Base-by-base conservation (phyloP, 2,113 vertebrate genomes). In the Psilopogon haemacephalus region DNA sequence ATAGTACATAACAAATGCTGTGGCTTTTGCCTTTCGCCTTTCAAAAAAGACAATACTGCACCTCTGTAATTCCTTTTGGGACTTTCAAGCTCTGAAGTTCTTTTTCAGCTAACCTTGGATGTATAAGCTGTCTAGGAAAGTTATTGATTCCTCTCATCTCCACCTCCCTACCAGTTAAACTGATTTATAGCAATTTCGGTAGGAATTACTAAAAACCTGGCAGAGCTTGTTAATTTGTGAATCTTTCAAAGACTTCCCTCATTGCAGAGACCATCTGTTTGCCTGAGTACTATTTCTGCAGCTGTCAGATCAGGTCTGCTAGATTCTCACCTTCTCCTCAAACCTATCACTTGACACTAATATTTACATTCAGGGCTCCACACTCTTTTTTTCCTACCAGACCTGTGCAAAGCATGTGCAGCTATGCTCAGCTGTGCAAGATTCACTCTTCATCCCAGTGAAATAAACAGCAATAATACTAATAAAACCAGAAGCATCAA, bases 111-210 rank as follows among this genome's bases (percentile, higher is more conserved):
- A 82, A 95, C 90, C 84, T 92, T 94, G 86, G 74, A 28, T 62
- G 55, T 26, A 82, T 42, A 60, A 79, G 30, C 65, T 86, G 62
- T 42, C 88, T 33, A 10, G 77, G 32, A 30, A 88, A 89, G 71
- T 80, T 94, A 96, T 88, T 88, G 91, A 95, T 95, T 94, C 40
- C 33, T 86, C 44, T 87, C 0, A 0, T 62, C 55, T 85, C 93
- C 62, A 32, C 50, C 52, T 94, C 62, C 30, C 70, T 88, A 64
- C 15, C 64, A 23, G 62, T 63, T 50, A 76, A 74, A 62, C 62
- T 68, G 88, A 93, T 96, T 95, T 95, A 88, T 65, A 88, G 75
- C 60, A 92, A 88, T 88, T 95, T 92, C 78, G 55, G 86, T 88
- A 68, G 48, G 62, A 91, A 68, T 15, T 56, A 74, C 76, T 46